Percentiles rank a stretch among this genome's conserved stretches.
Conservation (phyloP, 2,797 vertebrate species). For the Nyctalus aviator region DNA sequence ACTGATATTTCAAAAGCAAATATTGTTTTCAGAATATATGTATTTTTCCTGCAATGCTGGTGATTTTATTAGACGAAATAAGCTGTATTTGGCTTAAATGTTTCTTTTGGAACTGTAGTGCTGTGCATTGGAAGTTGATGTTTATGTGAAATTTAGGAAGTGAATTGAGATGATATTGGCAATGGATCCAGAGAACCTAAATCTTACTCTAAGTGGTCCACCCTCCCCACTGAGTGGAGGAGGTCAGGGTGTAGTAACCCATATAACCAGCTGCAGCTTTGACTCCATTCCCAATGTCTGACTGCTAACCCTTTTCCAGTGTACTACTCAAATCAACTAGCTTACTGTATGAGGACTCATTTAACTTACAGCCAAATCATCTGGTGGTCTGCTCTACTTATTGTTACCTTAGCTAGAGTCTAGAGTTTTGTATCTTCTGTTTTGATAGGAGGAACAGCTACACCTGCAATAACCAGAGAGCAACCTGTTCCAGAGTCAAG, state of each 20-base stretch:
- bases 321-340: background rate
- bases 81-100: background rate
- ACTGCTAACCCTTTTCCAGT: background rate
- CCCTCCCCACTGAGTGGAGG: background rate
- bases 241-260: background rate
- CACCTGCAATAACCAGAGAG: background rate
- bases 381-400: background rate
- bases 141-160: constrained; percentile 35
- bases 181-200: background rate
- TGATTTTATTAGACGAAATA: background rate
- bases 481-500: background rate
- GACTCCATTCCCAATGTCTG: background rate
- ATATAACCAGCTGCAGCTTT: background rate
- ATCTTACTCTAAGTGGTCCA: background rate
- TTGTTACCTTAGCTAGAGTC: background rate
- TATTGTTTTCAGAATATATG: constrained; percentile 56
- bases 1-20: constrained; percentile 42
- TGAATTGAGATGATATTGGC: background rate
- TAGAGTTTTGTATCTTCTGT: background rate
- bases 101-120: constrained; percentile 55
- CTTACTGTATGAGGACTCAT: background rate
- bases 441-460: background rate
- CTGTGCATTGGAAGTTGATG: background rate
- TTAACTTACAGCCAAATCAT: background rate
- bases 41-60: background rate